Conservation (phyloP, 2,113 vertebrate genomes). For the Prinia subflava region DNA sequence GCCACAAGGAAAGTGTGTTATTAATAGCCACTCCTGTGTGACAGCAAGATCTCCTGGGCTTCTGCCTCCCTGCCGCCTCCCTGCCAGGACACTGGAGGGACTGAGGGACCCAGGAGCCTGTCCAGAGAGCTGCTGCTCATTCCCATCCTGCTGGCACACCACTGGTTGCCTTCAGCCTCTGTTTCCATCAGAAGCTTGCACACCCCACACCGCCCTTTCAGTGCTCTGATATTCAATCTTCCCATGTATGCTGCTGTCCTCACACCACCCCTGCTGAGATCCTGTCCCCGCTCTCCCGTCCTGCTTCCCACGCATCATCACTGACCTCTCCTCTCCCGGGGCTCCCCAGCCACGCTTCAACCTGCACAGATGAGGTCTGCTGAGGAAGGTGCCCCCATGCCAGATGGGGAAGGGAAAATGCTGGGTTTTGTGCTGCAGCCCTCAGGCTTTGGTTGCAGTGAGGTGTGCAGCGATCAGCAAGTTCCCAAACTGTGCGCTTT, state of each 20-base stretch:
- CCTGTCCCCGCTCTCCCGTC: fast-evolving
- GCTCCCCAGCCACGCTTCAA: background rate
- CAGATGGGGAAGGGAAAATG: background rate
- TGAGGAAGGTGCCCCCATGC: fast-evolving
- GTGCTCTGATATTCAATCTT: background rate
- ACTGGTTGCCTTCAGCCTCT: background rate
- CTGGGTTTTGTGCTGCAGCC: background rate
- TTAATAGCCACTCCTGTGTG: background rate
- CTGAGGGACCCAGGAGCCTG: background rate
- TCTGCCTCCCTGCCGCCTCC: background rate
- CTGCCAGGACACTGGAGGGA: background rate
- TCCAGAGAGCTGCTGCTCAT: background rate
- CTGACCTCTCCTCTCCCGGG: background rate
- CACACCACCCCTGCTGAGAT: background rate
- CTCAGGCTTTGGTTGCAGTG: background rate
- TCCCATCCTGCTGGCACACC: background rate
- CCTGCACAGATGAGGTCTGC: background rate
- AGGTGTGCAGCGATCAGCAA: background rate
- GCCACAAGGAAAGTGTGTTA: background rate
- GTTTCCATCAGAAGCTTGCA: background rate
- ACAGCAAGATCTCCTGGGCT: background rate
- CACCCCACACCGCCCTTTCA: background rate
- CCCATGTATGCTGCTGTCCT: fast-evolving
- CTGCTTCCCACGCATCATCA: background rate
- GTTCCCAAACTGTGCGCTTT: background rate